These are phyloP conservation scores for Philhelius pedissequus DNA, from an alignment of 2,888 invertebrate species.

Conservation along the genomic window DNA sequence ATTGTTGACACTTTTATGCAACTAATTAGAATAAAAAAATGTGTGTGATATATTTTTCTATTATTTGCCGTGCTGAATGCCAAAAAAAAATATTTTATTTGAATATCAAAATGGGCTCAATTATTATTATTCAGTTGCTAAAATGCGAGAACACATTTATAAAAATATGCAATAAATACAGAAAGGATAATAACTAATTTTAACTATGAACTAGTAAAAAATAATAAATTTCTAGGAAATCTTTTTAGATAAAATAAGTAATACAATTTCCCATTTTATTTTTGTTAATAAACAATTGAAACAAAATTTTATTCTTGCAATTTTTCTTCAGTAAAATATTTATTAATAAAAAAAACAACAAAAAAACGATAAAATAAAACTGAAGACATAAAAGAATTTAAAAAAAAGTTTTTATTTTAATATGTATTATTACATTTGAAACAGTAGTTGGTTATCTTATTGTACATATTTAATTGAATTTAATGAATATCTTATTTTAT, in stretches of 20 bases:
- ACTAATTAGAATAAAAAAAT: background rate
- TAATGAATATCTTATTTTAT: background rate
- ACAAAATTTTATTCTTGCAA: background rate
- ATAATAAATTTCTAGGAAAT: background rate
- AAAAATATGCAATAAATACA: slow-evolving; percentile 15
- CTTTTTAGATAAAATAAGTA: background rate
- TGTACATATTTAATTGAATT: background rate
- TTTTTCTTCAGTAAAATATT: background rate
- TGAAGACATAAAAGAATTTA: background rate
- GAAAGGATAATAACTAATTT: slow-evolving; percentile 35
- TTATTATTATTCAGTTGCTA: background rate
- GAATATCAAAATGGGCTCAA: background rate
- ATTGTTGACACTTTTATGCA: background rate
- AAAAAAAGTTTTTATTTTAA: background rate
- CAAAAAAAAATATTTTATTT: background rate
- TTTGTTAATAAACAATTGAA: background rate
- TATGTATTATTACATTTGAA: background rate
- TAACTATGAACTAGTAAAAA: background rate
- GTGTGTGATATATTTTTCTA: background rate
- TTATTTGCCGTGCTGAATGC: background rate
- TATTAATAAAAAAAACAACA: background rate
- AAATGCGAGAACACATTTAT: background rate
- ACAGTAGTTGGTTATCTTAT: background rate
- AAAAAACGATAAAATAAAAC: background rate
- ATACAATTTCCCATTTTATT: background rate